These are phyloP conservation scores for Epistrophe eligans DNA, from an alignment of 2,888 invertebrate species.

Conservation along the genomic window DNA sequence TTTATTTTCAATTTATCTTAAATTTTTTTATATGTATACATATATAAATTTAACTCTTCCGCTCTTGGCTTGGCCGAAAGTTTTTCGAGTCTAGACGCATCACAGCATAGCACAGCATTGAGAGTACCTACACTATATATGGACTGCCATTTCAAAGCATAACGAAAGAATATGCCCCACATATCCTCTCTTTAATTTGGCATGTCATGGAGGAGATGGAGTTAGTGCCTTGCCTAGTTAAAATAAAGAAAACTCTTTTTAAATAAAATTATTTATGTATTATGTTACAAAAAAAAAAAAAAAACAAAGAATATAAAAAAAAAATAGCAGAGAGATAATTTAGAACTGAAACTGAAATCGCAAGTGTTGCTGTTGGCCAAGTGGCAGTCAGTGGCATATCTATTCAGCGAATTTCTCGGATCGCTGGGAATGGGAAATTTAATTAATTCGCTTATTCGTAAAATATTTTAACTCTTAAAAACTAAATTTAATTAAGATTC, in stretches of 20 bases:
- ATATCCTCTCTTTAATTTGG: constrained; percentile 14
- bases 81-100: constrained; percentile 66
- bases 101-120: neutral
- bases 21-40: neutral
- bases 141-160: neutral
- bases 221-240: neutral
- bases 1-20: constrained; percentile 3
- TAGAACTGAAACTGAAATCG: constrained; percentile 31
- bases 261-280: constrained; percentile 31
- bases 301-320: neutral
- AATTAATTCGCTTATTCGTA: neutral
- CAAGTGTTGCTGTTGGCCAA: constrained; percentile 36
- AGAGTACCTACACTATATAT: neutral
- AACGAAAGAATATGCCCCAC: constrained; percentile 18
- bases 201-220: neutral
- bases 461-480: no score
- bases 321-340: neutral
- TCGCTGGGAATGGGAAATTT: neutral
- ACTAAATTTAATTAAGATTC: no score
- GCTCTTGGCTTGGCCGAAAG: constrained; percentile 51
- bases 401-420: neutral
- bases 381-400: neutral
- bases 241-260: constrained; percentile 11
- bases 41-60: constrained; percentile 66
- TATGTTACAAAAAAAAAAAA: constrained; percentile 4